These are phyloP conservation scores for Strix uralensis DNA, from an alignment of 2,113 vertebrate genomes.

Conservation along the genomic window DNA sequence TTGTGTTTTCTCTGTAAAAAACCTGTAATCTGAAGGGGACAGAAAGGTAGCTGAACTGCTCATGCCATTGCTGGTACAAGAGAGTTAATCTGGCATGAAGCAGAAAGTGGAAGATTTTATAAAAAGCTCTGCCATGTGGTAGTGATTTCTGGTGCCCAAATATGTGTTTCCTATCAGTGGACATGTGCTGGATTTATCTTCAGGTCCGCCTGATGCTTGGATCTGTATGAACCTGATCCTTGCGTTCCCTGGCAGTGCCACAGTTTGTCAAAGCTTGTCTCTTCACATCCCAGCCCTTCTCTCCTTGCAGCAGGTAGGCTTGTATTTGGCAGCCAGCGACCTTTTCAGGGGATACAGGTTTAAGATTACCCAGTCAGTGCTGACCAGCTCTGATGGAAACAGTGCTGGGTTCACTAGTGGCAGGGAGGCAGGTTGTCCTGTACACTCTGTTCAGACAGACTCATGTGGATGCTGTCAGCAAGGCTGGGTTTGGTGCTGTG, in stretches of 20 bases:
- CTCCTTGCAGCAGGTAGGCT: not conserved
- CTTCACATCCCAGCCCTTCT: not conserved
- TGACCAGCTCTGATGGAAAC: not conserved
- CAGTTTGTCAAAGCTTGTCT: not conserved
- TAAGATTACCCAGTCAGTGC: not conserved
- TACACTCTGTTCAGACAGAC: accelerated
- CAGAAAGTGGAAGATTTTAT: constrained; percentile 15
- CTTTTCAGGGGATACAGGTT: not conserved
- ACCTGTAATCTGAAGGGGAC: not conserved
- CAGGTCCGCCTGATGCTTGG: not conserved
- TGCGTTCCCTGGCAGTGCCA: not conserved
- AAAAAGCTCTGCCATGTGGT: constrained; percentile 15
- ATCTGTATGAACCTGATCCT: not conserved
- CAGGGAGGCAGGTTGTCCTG: not conserved
- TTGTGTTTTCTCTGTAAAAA: not conserved
- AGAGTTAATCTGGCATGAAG: not conserved
- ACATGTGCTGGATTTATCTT: not conserved
- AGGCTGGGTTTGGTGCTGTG: not conserved
- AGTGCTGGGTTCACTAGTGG: not conserved
- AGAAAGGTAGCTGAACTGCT: not conserved
- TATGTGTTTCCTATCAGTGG: not conserved
- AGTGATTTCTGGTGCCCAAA: not conserved
- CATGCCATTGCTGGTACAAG: not conserved
- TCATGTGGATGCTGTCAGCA: not conserved
- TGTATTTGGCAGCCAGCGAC: not conserved